Base-by-base conservation (phyloP, 2,888 invertebrate genomes). In the Lacanobia oleracea region DNA sequence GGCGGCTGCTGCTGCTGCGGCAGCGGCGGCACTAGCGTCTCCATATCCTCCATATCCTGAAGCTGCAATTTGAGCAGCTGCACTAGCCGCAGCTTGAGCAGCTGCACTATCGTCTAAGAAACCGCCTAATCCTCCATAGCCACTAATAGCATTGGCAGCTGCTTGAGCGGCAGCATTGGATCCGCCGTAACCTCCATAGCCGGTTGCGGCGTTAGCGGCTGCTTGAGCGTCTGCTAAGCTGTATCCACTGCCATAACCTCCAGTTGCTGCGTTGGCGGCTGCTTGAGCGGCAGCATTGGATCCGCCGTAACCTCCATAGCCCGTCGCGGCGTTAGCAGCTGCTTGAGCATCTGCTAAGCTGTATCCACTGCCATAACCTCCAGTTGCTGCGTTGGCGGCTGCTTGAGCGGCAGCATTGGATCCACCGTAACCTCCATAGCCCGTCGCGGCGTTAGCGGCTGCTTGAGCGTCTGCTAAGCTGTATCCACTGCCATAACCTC, bases 1-100 rank as follows among this genome's bases (percentile, higher is more conserved):
- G 9, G 64, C 61, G 33, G 59, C 69, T 21, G 51, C 45, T 1
- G 62, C n/a, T 16, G 62, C 67, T 1, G 48, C 53, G 33, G 9
- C 7, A 9, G 67, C 60, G 16, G 68, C 68, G 9, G 72, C 71
- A 40, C 27, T 72, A 4, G 72, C 70, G 6, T 68, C 77, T 6
- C 72, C 48, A 18, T 62, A 57, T 0, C 78, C 75, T 0, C 75
- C 62, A 9, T 56, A 62, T 1, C 75, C 75, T 0, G 59, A 50
- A 7, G 33, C 65, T 1, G 54, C 23, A 9, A n/a, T n/a, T n/a
- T n/a, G n/a, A n/a, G 59, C 50, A 7, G 33, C 65, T 1, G 54
- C 23, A 9, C 71, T 76, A 0, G 65, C 61, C 0, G 71, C 61
- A 1, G 79, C 79, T 61, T 57, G 73, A 0, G 79, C 78, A 9